Percentiles rank a stretch among this genome's conserved stretches.
Conservation (phyloP, 2,797 vertebrate genomes). For the Siniperca obscura region DNA sequence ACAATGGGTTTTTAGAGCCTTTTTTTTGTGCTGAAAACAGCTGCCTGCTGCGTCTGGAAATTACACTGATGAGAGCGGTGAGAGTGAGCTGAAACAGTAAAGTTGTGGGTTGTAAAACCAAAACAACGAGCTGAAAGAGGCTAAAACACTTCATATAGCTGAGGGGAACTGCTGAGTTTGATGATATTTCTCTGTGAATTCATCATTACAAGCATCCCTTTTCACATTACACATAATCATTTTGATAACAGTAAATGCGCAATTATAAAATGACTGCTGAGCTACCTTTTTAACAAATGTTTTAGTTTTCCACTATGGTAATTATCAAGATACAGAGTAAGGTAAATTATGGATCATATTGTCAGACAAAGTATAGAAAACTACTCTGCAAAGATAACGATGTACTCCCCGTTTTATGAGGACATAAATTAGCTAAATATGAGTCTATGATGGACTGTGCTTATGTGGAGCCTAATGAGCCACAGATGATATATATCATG, state of each 20-base stretch:
- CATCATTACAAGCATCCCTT: not conserved
- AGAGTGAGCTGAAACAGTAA: not conserved
- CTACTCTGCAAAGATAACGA: conserved; percentile 63
- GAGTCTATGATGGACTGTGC: conserved; percentile 77
- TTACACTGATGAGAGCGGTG: not conserved
- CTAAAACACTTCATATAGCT: not conserved
- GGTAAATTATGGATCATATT: conserved; percentile 39
- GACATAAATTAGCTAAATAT: conserved; percentile 73
- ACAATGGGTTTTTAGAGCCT: too few species aligned
- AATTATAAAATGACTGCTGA: conserved; percentile 14
- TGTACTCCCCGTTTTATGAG: conserved; percentile 56
- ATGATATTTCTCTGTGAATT: not conserved
- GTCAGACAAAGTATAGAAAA: conserved; percentile 47
- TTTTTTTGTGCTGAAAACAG: not conserved
- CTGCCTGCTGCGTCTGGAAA: not conserved
- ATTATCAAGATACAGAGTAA: conserved; percentile 17
- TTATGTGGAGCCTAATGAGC: conserved; percentile 78
- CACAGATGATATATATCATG: conserved; percentile 80
- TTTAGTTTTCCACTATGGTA: conserved; percentile 15
- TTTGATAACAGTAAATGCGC: not conserved
- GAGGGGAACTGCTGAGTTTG: not conserved
- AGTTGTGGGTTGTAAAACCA: not conserved
- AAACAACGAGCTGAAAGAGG: not conserved
- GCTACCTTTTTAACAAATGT: conserved; percentile 21
- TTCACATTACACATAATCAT: not conserved